phyloP scores from a whole-genome alignment of 2,113 vertebrate species.

The Chloebia gouldiae region DNA sequence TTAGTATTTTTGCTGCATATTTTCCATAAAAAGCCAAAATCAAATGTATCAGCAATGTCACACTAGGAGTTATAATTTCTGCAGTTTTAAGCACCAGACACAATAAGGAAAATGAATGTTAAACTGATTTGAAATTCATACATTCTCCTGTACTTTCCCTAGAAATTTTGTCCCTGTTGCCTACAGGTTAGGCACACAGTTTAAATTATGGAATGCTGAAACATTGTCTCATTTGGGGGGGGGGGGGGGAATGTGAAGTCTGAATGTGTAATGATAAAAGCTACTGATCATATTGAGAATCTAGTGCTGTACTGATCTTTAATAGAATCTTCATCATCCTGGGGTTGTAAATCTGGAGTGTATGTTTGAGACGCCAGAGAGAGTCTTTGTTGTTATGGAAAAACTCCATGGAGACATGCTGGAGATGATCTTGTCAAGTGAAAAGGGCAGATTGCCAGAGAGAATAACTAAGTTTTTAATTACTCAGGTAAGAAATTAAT shows the following conservation, averaged over 20 bases:
- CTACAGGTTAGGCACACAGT: neutral
- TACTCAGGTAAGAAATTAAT: constrained; percentile 86
- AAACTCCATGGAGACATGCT: constrained; percentile 99
- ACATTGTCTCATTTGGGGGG: neutral
- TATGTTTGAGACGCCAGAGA: constrained; percentile 97
- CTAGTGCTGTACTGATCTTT: constrained; percentile 67
- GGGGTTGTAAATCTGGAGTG: constrained; percentile 98
- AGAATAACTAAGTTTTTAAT: constrained; percentile 96
- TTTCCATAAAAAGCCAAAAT: neutral
- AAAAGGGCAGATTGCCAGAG: constrained; percentile 95
- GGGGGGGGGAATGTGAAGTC: neutral
- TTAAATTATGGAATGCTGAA: neutral
- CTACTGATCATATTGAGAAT: constrained; percentile 34
- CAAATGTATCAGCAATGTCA: neutral
- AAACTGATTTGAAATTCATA: neutral
- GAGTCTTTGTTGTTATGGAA: constrained; percentile 99
- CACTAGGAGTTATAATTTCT: neutral
- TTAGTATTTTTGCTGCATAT: neutral
- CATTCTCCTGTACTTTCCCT: neutral
- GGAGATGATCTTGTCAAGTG: constrained; percentile 98
- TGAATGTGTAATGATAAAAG: constrained; percentile 18
- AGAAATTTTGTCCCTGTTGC: neutral
- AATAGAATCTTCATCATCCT: constrained; percentile 92
- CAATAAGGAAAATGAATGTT: neutral
- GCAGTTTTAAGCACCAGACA: neutral